Conservation (phyloP, 2,113 vertebrate genomes). For the Pluvianellus socialis region DNA sequence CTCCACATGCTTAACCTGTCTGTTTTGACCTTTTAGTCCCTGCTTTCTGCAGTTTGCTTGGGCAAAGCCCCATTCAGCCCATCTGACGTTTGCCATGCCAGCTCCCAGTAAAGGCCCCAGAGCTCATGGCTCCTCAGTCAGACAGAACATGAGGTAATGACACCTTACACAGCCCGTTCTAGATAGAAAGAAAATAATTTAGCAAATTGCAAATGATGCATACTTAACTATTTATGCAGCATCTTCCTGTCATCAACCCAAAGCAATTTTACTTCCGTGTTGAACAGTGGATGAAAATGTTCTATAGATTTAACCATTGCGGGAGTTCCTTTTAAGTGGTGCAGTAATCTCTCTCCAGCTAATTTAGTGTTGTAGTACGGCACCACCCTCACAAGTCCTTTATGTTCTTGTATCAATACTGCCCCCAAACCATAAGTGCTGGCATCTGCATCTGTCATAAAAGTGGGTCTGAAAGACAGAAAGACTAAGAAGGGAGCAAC, state of each 20-base stretch:
- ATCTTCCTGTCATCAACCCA: conserved; percentile 71
- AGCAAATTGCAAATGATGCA: conserved; percentile 69
- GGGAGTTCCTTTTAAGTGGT: conserved; percentile 58
- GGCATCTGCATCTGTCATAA: conserved; percentile 61
- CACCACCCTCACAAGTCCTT: conserved; percentile 63
- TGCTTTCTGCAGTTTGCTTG: background rate
- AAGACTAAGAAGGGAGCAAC: background rate
- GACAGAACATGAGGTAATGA: conserved; percentile 37
- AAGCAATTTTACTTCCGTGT: conserved; percentile 69
- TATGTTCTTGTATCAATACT: conserved; percentile 70
- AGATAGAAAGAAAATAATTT: conserved; percentile 70
- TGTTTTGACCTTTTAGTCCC: background rate
- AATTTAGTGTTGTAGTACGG: conserved; percentile 67
- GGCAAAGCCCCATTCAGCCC: background rate
- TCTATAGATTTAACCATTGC: conserved; percentile 70
- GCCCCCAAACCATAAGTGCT: conserved; percentile 68
- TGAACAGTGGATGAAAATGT: conserved; percentile 58
- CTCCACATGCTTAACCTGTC: background rate
- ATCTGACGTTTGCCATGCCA: background rate
- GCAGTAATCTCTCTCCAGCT: conserved; percentile 56
- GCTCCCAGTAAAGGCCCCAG: background rate
- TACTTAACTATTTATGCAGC: conserved; percentile 70
- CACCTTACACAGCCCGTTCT: conserved; percentile 39
- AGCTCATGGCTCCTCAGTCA: background rate
- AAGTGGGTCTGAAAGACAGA: conserved; percentile 44